Evolutionary conservation across 1,140 invertebrate species (phyloP).

Genomic region (Achatina immaculata): DNA sequence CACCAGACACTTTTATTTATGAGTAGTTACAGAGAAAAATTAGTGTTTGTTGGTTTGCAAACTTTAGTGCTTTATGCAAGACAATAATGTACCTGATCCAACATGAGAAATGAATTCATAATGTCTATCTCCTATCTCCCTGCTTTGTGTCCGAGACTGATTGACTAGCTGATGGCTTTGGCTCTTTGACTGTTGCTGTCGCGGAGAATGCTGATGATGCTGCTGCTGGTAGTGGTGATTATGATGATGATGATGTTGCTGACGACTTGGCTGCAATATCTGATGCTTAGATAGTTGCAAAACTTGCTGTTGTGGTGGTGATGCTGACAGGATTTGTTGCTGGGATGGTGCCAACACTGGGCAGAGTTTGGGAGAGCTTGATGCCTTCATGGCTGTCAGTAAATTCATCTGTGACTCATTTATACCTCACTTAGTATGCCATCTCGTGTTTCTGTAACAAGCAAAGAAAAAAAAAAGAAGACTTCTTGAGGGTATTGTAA

Average conservation of each 20-base stretch:
- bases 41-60: no score
- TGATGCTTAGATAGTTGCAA: conserved; percentile 24
- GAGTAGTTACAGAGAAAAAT: no score
- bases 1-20: no score
- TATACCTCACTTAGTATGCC: no score
- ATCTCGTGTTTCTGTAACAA: no score
- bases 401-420: background rate
- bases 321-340: background rate
- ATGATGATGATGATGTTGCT: conserved; percentile 31
- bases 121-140: conserved; percentile 10
- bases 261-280: conserved; percentile 34
- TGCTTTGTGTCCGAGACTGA: background rate
- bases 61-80: no score
- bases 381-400: conserved; percentile 26
- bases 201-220: conserved; percentile 17
- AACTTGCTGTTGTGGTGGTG: conserved; percentile 20
- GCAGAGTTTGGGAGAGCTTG: background rate
- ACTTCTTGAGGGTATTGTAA: no score
- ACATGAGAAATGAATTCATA: conserved; percentile 36
- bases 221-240: conserved; percentile 12
- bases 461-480: no score
- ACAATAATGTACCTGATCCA: conserved; percentile 35
- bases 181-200: conserved; percentile 5
- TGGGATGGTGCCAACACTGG: conserved; percentile 1
- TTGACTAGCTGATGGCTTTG: background rate